A percentile compares a stretch with the other conserved stretches of the same genome.
phyloP scores from a whole-genome alignment of 2,888 invertebrate species.

The Agrochola circellaris region DNA sequence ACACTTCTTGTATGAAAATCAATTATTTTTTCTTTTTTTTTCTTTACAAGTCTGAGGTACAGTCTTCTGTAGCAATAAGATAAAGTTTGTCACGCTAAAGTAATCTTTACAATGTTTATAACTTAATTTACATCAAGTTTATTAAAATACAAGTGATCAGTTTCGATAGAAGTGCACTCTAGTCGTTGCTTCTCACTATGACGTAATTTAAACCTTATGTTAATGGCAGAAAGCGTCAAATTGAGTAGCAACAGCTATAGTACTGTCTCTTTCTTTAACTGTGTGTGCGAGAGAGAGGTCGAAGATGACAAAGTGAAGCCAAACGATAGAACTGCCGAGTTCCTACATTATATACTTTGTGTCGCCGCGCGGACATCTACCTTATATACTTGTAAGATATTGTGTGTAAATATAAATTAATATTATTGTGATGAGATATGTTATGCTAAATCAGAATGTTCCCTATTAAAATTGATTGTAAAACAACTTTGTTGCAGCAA shows the following conservation, averaged over 20 bases:
- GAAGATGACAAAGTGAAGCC: conserved; percentile 54
- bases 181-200: conserved; percentile 14
- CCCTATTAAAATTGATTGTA: conserved; percentile 15
- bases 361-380: conserved; percentile 22
- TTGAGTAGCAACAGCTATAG: conserved; percentile 25
- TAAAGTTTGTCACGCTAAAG: conserved; percentile 19
- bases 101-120: conserved; percentile 25
- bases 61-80: conserved; percentile 21
- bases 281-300: conserved; percentile 55
- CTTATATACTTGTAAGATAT: conserved; percentile 41
- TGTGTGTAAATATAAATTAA: conserved; percentile 31
- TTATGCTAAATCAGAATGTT: conserved; percentile 22
- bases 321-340: conserved; percentile 64
- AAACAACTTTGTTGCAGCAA: conserved; percentile 25
- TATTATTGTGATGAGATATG: conserved; percentile 3
- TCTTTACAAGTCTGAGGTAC: conserved; percentile 9
- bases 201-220: conserved; percentile 21
- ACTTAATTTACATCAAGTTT: conserved; percentile 28
- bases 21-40: not conserved
- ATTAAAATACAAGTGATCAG: conserved; percentile 38
- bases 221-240: not conserved
- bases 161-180: conserved; percentile 56
- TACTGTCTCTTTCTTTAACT: conserved; percentile 50
- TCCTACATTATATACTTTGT: conserved; percentile 62
- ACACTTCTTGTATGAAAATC: not conserved